Base-by-base conservation (phyloP, 2,113 vertebrate species). In the Coturnix japonica region DNA sequence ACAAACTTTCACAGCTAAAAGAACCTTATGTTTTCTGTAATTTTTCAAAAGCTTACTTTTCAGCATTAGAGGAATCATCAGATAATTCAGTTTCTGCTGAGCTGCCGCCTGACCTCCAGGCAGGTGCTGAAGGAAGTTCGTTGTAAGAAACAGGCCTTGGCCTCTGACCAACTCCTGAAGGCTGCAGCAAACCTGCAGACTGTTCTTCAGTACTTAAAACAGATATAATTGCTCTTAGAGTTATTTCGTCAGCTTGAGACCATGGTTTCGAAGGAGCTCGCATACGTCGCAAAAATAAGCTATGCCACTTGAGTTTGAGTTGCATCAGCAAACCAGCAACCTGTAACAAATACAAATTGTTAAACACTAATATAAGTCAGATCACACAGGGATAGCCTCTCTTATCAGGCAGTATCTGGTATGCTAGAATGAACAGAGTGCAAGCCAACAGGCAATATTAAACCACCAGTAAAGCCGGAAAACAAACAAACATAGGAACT, bases 281-380 rank as follows among this genome's bases (percentile, higher is more conserved):
- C 96, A 99, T 99, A 67, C 98, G 97, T 59, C 98, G 98, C 87
- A 98, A 93, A 95, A 99, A 99, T 89, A 99, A 96, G 72, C 97
- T 98, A 21, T 99, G 98, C 99, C 99, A 99, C 93, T 99, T 99
- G 83, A 99, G 98, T 75, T 98, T 98, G 51, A 99, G 97, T 75
- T 99, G 98, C 51, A 98, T 97, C 89, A 99, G 92, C 86, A 98
- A 97, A 83, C 66, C 97, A 88, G 99, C 98, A 91, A 95, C 97
- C 99, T 99, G 88, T 57, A 97, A 97, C 47, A 56, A 93, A 97
- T 33, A 73, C 61, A 41, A 92, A 13, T 30, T 73, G 31, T 95
- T 96, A 90, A 93, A 64, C 14, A 53, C 71, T 76, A 72, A 35
- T 9, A 54, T 65, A 66, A 46, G 65, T 43, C 7, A 16, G 3